phyloP scores from a whole-genome alignment of 2,888 invertebrate species.

The Eucera pruinosa region DNA sequence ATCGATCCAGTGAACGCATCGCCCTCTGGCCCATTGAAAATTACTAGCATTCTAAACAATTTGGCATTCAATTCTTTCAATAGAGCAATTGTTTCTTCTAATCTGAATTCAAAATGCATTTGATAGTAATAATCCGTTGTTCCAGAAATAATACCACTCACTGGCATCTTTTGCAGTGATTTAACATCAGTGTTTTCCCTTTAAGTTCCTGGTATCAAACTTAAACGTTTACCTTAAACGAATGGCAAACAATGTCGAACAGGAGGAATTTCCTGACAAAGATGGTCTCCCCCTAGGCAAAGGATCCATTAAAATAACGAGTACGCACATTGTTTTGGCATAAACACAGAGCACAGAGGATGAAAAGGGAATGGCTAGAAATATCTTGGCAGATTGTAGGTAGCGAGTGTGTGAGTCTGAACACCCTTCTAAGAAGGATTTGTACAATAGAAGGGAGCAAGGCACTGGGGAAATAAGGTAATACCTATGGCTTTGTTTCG shows the following conservation, averaged over 20 bases:
- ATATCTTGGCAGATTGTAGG: conserved; percentile 53
- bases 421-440: conserved; percentile 75
- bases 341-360: conserved; percentile 39
- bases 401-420: conserved; percentile 50
- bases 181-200: neutral
- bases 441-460: conserved; percentile 71
- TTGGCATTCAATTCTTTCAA: conserved; percentile 53
- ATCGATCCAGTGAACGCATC: conserved; percentile 75
- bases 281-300: neutral
- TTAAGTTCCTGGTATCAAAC: neutral
- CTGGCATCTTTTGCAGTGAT: neutral
- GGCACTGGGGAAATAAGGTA: conserved; percentile 81
- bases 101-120: conserved; percentile 40
- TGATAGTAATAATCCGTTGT: conserved; percentile 18
- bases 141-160: conserved; percentile 22
- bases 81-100: conserved; percentile 51
- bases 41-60: conserved; percentile 63
- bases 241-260: conserved; percentile 3
- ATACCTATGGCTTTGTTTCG: conserved; percentile 80
- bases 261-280: neutral
- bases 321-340: conserved; percentile 26
- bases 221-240: conserved; percentile 2
- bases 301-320: conserved; percentile 49
- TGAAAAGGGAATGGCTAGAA: conserved; percentile 32
- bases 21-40: conserved; percentile 71